Evolutionary conservation across 2,888 invertebrate species (phyloP).

Genomic region (Drosophila basisetae): DNA sequence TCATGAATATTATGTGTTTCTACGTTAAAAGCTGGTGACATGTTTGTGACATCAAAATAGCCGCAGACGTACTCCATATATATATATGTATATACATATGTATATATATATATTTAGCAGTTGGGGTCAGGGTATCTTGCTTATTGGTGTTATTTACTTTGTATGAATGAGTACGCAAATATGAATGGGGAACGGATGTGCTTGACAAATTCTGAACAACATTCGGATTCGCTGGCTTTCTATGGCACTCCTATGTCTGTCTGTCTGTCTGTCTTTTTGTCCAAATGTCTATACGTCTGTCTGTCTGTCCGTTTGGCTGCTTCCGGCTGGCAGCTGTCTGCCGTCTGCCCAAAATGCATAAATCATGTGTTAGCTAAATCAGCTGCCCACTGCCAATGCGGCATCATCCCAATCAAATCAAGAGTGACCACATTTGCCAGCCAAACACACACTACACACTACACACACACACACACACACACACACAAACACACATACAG

Average conservation of each 20-base stretch:
- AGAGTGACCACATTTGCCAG: slow-evolving; percentile 49
- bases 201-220: slow-evolving; percentile 18
- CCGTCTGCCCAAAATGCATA: slow-evolving; percentile 31
- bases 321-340: slow-evolving; percentile 33
- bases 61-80: neutral
- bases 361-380: slow-evolving; percentile 35
- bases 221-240: slow-evolving; percentile 25
- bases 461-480: slow-evolving; percentile 2
- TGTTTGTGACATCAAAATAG: neutral
- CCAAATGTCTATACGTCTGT: neutral
- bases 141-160: neutral
- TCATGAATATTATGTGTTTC: neutral
- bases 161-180: neutral
- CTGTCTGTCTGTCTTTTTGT: neutral
- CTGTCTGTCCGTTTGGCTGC: slow-evolving; percentile 15
- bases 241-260: slow-evolving; percentile 14
- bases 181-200: slow-evolving; percentile 31
- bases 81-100: neutral
- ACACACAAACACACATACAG: slow-evolving; percentile 5
- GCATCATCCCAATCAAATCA: slow-evolving; percentile 47
- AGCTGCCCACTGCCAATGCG: slow-evolving; percentile 40
- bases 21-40: neutral
- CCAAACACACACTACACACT: slow-evolving; percentile 2
- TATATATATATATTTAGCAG: neutral
- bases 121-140: neutral